These are phyloP conservation scores for Trypoxylus dichotomus DNA, from an alignment of 1,140 invertebrate species.

Conservation along the genomic window DNA sequence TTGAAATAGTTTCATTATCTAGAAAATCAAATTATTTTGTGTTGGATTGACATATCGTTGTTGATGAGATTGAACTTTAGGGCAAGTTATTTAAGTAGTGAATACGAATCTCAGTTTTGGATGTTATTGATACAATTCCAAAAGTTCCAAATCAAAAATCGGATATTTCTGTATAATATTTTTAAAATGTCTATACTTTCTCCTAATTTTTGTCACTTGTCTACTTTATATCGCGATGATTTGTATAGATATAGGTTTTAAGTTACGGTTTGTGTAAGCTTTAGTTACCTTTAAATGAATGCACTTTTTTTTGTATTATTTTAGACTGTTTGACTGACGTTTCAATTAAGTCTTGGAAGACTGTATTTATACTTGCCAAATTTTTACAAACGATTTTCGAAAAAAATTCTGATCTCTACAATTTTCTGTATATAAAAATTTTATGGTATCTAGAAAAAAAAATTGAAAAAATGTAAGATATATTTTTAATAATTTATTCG, in stretches of 20 bases:
- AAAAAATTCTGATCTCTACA: not conserved
- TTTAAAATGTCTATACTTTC: too few species aligned
- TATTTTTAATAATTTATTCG: constrained; percentile 30
- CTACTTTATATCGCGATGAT: too few species aligned
- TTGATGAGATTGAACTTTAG: not conserved
- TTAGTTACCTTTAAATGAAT: constrained; percentile 20
- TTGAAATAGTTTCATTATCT: too few species aligned
- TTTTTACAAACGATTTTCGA: not conserved
- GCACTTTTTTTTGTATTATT: not conserved
- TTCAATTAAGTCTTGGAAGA: constrained; percentile 2
- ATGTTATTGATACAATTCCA: too few species aligned
- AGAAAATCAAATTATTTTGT: too few species aligned
- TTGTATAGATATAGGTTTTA: too few species aligned
- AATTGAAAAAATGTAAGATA: constrained; percentile 24
- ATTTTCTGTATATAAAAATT: constrained; percentile 27
- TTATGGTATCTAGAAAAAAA: constrained; percentile 6
- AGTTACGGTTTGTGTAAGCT: not conserved
- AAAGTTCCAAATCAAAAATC: too few species aligned
- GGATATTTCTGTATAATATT: too few species aligned
- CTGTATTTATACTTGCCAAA: constrained; percentile 28
- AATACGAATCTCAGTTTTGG: not conserved
- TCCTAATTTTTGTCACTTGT: too few species aligned
- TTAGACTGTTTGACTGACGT: not conserved
- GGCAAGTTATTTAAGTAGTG: not conserved
- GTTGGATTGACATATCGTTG: not conserved